Evolutionary conservation across 2,797 vertebrate species (phyloP), one percentile per base, ranked within the genome.

Genomic region (Naso thynnoides): DNA sequence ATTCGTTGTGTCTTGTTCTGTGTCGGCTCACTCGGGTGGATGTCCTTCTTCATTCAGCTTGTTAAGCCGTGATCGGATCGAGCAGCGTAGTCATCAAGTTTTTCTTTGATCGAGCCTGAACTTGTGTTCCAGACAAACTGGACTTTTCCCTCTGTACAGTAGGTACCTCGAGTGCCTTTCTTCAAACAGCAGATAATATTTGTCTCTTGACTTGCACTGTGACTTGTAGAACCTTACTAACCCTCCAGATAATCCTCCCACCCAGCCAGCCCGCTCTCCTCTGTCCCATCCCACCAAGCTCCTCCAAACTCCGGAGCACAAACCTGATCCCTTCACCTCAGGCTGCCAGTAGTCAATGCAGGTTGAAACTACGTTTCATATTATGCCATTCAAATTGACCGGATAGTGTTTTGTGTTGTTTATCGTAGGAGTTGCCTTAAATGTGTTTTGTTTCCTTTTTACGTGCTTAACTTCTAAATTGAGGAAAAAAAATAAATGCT

Each of bases 121-220:
- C 67, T 57, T 62, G 61, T 64, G 74, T 62, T 85, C 69, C 78
- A 85, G 74, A 78, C 75, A n/a, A 78, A 71, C 85, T 80, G 81
- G 86, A 87, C 77, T 68, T 62, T 42, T 80, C 82, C 85, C 87
- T 80, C 86, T 85, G 88, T 88, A 89, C 87, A 88, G 85, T 90
- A 91, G 93, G 93, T 93, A 93, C 91, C 91, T 90, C 13, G 91
- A 94, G 91, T 94, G 93, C 92, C 93, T 94, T 93, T 90, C 85
- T 90, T 92, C 88, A 90, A 85, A 93, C 88, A 87, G 91, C 86
- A 91, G 86, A 93, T 90, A 85, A 91, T 91, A 88, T 89, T 89
- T 89, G 87, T 92, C 86, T 92, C 85, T 92, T 76, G 92, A 94
- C 92, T 92, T 93, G 91, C 92, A 93, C 93, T 93, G 93, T 94